Percentiles rank a stretch among this genome's conserved stretches.
phyloP scores from a whole-genome alignment of 2,888 invertebrate species.

The Drosophila mulleri region DNA sequence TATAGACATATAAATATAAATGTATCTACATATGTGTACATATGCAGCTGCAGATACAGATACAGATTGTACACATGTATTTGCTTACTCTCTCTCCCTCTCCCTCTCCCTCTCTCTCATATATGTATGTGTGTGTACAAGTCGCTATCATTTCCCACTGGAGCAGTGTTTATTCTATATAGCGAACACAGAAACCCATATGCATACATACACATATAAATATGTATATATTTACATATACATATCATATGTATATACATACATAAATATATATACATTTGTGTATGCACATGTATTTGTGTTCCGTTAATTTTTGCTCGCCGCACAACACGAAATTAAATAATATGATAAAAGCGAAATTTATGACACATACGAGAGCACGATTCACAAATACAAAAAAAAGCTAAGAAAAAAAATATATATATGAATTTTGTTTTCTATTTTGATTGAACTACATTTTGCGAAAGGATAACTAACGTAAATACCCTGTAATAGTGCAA shows the following conservation, averaged over 20 bases:
- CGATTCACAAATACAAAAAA: slow-evolving; percentile 31
- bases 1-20: slow-evolving; percentile 40
- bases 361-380: slow-evolving; percentile 70
- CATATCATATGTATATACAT: slow-evolving; percentile 1
- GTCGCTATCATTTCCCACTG: slow-evolving; percentile 73
- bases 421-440: neutral
- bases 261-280: neutral
- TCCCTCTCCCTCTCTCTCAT: neutral
- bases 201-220: neutral
- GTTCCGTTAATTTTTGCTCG: slow-evolving; percentile 57
- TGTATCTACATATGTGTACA: slow-evolving; percentile 25
- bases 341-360: slow-evolving; percentile 77
- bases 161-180: slow-evolving; percentile 67
- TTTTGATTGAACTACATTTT: neutral
- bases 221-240: neutral
- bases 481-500: neutral
- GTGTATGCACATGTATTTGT: slow-evolving; percentile 17
- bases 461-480: neutral
- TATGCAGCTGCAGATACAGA: slow-evolving; percentile 36
- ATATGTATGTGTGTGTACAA: slow-evolving; percentile 25
- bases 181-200: slow-evolving; percentile 9
- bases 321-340: slow-evolving; percentile 66
- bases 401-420: slow-evolving; percentile 22
- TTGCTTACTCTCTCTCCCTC: slow-evolving; percentile 11
- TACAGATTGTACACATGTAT: slow-evolving; percentile 43